Evolutionary conservation across 1,140 invertebrate genomes (phyloP), one percentile per base, ranked within the genome.

Genomic region (Mactra quadrangularis): DNA sequence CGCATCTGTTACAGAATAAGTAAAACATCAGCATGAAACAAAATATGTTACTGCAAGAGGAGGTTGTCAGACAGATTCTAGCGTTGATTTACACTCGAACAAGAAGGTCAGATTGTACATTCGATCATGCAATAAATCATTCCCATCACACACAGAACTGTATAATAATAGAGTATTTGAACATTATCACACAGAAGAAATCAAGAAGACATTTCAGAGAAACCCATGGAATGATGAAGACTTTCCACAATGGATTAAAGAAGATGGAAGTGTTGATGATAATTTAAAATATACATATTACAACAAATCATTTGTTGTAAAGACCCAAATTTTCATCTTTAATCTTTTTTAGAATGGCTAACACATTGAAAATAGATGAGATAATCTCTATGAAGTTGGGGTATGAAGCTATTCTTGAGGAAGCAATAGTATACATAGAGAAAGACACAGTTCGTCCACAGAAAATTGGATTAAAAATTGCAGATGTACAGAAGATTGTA

Each of bases 201-300:
- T 15, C 31, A 60, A 60, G 31, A n/a, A n/a, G 19, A n/a, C 50
- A n/a, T 60, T 60, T 35, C 57, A 60, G 31, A 29, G 15, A 13
- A 3, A n/a, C 31, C 57, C 57, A 35, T 60, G 57, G 57, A 13
- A 27, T 31, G 6, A 60, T 60, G 25, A 29, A 15, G 57, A 60
- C 31, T 31, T 31, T 27, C 57, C 27, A 11, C 57, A n/a, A 27
- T 60, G 57, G 57, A 60, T 31, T 4, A 60, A 60, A 31, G 57
- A 60, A 60, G 57, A 60, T 60, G 57, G 57, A 27, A 60, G 22
- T n/a, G 31, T 60, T 29, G 57, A 60, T 60, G 7, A 29, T 19
- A 19, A 35, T 6, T 13, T 60, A 6, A 11, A 60, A n/a, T 11
- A 27, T 6, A 19, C 19, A 13, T 60, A 60, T n/a, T n/a, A n/a